Evolutionary conservation across 1,140 invertebrate species (phyloP).

Genomic region (Pentalonia nigronervosa): DNA sequence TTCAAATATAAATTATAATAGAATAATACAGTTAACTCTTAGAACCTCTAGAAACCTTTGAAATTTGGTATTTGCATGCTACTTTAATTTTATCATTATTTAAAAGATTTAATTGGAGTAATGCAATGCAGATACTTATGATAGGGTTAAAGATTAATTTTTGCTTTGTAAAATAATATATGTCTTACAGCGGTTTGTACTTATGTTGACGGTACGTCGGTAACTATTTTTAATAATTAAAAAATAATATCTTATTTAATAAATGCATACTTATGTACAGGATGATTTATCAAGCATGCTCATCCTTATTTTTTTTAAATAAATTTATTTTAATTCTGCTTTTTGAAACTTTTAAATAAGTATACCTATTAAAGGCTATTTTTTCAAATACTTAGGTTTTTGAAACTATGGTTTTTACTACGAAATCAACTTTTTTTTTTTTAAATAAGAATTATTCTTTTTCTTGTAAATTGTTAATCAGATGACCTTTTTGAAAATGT

Average conservation of each 20-base stretch:
- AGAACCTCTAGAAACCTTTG: neutral
- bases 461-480: neutral
- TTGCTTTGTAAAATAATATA: neutral
- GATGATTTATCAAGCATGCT: neutral
- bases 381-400: neutral
- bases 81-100: neutral
- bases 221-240: neutral
- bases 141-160: neutral
- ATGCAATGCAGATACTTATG: neutral
- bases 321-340: neutral
- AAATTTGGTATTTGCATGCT: neutral
- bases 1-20: constrained; percentile 16
- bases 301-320: neutral
- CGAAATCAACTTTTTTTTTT: neutral
- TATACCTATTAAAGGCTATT: neutral
- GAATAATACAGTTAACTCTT: neutral
- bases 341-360: neutral
- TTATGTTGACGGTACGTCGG: too few relatives aligned
- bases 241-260: neutral
- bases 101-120: neutral
- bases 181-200: neutral
- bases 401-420: neutral
- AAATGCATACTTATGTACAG: neutral
- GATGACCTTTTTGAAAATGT: neutral
- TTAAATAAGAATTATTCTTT: neutral